Evolutionary conservation across 2,113 vertebrate species (phyloP).

Genomic region (Clarias magur): DNA sequence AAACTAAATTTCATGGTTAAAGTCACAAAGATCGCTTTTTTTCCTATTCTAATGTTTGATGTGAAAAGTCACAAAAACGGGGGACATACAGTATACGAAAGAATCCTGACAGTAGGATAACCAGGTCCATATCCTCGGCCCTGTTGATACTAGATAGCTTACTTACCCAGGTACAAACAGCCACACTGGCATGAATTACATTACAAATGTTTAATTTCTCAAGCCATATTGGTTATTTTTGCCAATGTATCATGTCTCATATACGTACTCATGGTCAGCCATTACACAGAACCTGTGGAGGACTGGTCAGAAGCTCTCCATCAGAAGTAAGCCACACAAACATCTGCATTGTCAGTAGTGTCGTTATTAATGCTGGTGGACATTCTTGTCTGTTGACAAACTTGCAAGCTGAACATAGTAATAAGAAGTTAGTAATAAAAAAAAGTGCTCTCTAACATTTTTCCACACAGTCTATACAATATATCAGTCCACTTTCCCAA

Average conservation of each 20-base stretch:
- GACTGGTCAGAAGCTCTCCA: neutral
- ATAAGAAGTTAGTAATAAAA: neutral
- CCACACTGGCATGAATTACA: no score
- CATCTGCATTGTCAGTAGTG: neutral
- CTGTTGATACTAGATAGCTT: no score
- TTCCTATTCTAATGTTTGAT: no score
- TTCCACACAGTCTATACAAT: neutral
- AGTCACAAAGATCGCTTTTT: no score
- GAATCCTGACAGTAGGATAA: no score
- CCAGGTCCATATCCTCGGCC: no score
- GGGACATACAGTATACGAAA: no score
- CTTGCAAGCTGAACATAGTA: neutral
- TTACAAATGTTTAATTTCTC: no score
- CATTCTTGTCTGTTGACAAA: neutral
- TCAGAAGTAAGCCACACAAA: neutral
- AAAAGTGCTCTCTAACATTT: neutral
- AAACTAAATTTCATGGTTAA: no score
- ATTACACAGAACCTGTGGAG: neutral
- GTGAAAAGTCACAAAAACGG: no score
- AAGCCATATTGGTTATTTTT: neutral
- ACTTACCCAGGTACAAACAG: no score
- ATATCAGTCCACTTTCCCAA: neutral
- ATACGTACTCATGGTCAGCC: neutral
- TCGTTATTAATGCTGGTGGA: neutral
- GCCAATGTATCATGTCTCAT: neutral